Evolutionary conservation across 2,888 invertebrate species (phyloP).

Genomic region (Pterostichus niger): DNA sequence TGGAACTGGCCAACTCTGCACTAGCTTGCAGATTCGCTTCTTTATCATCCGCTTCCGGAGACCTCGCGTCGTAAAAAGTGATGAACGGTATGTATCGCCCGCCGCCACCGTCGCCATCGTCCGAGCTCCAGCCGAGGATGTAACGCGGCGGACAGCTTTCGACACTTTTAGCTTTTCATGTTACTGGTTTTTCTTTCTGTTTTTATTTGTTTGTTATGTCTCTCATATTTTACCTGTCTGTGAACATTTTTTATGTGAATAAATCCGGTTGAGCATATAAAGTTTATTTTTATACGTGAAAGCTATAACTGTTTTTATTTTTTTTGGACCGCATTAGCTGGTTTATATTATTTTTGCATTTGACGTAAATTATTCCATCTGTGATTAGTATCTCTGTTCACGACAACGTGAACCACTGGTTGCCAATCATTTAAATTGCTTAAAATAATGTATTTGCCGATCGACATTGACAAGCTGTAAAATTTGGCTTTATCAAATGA

Average conservation of each 20-base stretch:
- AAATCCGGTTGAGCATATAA: slow-evolving; percentile 33
- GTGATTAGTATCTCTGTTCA: background rate
- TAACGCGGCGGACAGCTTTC: slow-evolving; percentile 54
- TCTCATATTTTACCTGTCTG: slow-evolving; percentile 61
- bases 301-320: slow-evolving; percentile 35
- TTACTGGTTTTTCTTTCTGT: slow-evolving; percentile 55
- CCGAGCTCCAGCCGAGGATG: slow-evolving; percentile 1
- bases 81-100: slow-evolving; percentile 63
- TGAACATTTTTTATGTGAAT: slow-evolving; percentile 58
- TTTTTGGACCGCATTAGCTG: slow-evolving; percentile 22
- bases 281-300: slow-evolving; percentile 38
- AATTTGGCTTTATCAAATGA: no score
- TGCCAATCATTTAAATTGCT: no score
- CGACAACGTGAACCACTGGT: no score
- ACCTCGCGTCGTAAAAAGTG: slow-evolving; percentile 53
- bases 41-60: slow-evolving; percentile 45
- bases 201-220: slow-evolving; percentile 64
- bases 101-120: background rate
- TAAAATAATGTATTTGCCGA: no score
- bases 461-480: no score
- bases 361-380: background rate
- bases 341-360: slow-evolving; percentile 18
- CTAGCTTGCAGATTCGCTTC: slow-evolving; percentile 61
- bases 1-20: slow-evolving; percentile 55
- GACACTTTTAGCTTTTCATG: slow-evolving; percentile 59